Evolutionary conservation across 2,113 vertebrate genomes (phyloP).

Genomic region (Tyrannus savana): DNA sequence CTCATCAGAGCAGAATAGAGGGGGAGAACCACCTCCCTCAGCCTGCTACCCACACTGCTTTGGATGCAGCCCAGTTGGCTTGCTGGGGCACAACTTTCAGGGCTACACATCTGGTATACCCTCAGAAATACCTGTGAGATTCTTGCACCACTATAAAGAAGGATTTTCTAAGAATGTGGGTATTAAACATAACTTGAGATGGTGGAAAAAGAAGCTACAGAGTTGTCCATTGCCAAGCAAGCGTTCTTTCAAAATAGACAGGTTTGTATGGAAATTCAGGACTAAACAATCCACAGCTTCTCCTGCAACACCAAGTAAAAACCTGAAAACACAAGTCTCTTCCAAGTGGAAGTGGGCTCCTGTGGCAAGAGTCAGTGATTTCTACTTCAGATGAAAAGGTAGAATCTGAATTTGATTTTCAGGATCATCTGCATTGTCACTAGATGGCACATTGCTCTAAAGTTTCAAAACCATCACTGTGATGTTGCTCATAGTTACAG

Average conservation of each 20-base stretch:
- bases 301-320: neutral
- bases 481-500: neutral
- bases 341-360: neutral
- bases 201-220: neutral
- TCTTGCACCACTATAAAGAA: neutral
- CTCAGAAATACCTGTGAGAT: neutral
- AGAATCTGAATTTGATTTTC: neutral
- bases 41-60: neutral
- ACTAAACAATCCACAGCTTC: neutral
- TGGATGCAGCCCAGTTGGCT: neutral
- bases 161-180: neutral
- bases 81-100: neutral
- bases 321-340: neutral
- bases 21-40: neutral
- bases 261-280: neutral
- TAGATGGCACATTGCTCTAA: conserved; percentile 63
- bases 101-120: neutral
- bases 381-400: neutral
- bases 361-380: neutral
- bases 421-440: neutral
- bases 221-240: neutral
- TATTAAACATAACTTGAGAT: neutral
- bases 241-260: neutral
- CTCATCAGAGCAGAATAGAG: neutral
- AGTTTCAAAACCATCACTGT: neutral